Evolutionary conservation across 2,113 vertebrate species (phyloP).

Genomic region (Tautogolabrus adspersus): DNA sequence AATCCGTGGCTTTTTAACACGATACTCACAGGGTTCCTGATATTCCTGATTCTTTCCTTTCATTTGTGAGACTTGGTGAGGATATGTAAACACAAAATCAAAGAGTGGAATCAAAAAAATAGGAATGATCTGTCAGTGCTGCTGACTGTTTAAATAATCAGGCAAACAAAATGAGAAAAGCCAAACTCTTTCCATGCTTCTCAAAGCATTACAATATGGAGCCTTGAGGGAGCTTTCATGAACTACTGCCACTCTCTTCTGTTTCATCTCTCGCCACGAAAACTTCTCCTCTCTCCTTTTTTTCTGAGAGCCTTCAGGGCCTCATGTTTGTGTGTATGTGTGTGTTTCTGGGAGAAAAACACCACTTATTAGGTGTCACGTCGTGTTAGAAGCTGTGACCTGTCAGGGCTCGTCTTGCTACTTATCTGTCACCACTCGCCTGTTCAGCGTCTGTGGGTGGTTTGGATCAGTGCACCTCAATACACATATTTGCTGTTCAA

Average conservation of each 20-base stretch:
- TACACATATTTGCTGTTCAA: slow-evolving; percentile 73
- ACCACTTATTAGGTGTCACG: slow-evolving; percentile 72
- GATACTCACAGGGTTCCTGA: slow-evolving; percentile 53
- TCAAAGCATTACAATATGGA: slow-evolving; percentile 53
- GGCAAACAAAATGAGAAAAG: slow-evolving; percentile 61
- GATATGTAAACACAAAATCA: slow-evolving; percentile 54
- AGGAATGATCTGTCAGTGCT: slow-evolving; percentile 57
- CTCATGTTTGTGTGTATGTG: slow-evolving; percentile 4
- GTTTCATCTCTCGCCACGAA: slow-evolving; percentile 46
- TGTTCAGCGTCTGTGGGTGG: slow-evolving; percentile 73
- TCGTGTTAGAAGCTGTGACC: slow-evolving; percentile 67
- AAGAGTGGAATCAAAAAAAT: slow-evolving; percentile 44
- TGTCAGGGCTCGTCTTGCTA: slow-evolving; percentile 69
- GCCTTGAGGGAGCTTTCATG: slow-evolving; percentile 40
- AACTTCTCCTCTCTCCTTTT: slow-evolving; percentile 36
- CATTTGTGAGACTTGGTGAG: slow-evolving; percentile 32
- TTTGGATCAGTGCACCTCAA: slow-evolving; percentile 61
- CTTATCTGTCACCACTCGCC: slow-evolving; percentile 73
- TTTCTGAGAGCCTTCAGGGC: slow-evolving; percentile 42
- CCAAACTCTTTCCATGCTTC: slow-evolving; percentile 43
- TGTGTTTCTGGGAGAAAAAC: slow-evolving; percentile 55
- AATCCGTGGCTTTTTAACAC: slow-evolving; percentile 59
- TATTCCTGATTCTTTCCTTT: slow-evolving; percentile 43
- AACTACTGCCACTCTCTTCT: slow-evolving; percentile 2
- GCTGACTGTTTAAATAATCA: slow-evolving; percentile 59